Evolutionary conservation across 2,797 vertebrate genomes (phyloP).

Genomic region (Dromococcyx pavoninus): DNA sequence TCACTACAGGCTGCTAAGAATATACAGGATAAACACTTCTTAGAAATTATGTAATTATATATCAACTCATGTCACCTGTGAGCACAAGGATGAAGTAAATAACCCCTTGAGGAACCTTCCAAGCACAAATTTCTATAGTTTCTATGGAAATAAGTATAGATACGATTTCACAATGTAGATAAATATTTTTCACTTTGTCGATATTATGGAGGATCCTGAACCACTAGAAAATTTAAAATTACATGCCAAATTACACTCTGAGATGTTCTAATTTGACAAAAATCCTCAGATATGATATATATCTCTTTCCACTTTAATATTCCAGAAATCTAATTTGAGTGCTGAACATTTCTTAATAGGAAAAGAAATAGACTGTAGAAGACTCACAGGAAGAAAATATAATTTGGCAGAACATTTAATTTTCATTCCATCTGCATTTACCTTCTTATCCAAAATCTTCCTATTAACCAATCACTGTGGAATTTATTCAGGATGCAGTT

Average conservation of each 20-base stretch:
- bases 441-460: neutral
- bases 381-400: neutral
- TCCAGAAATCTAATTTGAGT: constrained; percentile 9
- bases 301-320: neutral
- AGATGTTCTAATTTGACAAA: neutral
- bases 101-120: neutral
- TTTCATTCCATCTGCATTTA: neutral
- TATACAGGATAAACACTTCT: neutral
- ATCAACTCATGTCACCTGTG: neutral
- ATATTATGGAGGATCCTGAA: neutral
- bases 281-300: neutral
- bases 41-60: neutral
- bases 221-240: neutral
- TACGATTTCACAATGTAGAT: neutral
- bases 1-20: neutral
- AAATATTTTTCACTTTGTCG: neutral
- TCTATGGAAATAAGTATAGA: neutral
- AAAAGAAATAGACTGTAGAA: constrained; percentile 1
- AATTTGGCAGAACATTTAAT: neutral
- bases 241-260: neutral
- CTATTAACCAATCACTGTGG: neutral
- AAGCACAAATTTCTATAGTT: neutral
- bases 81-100: neutral
- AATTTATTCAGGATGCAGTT: neutral
- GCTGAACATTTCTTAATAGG: neutral